Percentiles rank a stretch among this genome's conserved stretches.
Evolutionary conservation across 1,140 invertebrate species (phyloP).

Genomic region (Apis florea): DNA sequence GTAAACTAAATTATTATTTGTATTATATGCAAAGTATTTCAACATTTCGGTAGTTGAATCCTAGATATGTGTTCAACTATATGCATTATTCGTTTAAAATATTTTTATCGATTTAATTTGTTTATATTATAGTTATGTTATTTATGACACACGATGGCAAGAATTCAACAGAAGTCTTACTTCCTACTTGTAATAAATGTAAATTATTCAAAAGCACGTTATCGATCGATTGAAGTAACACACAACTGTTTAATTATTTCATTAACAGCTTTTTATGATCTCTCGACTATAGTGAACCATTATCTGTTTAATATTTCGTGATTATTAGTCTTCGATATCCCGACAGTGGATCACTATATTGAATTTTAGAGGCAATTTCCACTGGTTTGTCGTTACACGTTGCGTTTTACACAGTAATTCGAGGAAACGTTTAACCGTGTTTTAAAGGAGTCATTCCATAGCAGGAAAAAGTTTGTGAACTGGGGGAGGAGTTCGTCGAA

Average conservation of each 20-base stretch:
- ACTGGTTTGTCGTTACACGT: not conserved
- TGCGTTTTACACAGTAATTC: constrained; percentile 25
- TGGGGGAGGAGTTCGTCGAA: not conserved
- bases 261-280: constrained; percentile 34
- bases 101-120: no score
- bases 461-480: not conserved
- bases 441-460: not conserved
- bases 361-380: not conserved
- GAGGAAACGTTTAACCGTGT: not conserved
- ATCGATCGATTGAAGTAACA: not conserved
- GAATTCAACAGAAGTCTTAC: not conserved
- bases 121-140: no score
- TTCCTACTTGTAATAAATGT: constrained; percentile 7
- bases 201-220: not conserved
- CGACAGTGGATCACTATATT: not conserved
- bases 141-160: not conserved
- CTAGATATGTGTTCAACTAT: no score
- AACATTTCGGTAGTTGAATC: not conserved
- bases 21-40: no score
- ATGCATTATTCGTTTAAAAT: no score
- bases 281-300: not conserved
- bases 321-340: constrained; percentile 22
- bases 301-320: not conserved
- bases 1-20: not conserved
- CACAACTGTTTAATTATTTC: constrained; percentile 35